A percentile compares a stretch with the other conserved stretches of the same genome.
Evolutionary conservation across 2,113 vertebrate genomes (phyloP).

Genomic region (Cryptotis parvus): DNA sequence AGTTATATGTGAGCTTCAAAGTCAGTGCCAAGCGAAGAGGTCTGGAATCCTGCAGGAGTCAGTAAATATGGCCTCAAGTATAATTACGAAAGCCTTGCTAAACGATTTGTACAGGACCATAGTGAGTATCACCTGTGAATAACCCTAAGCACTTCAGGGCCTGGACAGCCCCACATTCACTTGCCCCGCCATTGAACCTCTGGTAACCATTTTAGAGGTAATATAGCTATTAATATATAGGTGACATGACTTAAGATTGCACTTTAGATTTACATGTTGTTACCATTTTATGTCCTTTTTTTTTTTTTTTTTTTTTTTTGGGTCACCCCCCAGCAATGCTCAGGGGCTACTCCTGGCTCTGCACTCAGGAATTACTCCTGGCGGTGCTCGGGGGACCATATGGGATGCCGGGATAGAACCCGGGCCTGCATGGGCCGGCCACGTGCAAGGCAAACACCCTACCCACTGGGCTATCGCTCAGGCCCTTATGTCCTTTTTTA

Average conservation of each 20-base stretch:
- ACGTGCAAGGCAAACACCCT: too few relatives aligned
- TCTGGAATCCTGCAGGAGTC: background rate
- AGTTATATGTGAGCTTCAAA: background rate
- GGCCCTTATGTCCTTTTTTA: background rate
- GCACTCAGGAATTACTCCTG: too few relatives aligned
- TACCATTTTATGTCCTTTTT: background rate
- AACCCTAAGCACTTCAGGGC: too few relatives aligned
- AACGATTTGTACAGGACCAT: background rate
- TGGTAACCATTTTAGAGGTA: background rate
- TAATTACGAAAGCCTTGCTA: background rate
- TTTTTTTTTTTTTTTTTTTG: too few relatives aligned
- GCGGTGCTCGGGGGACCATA: too few relatives aligned
- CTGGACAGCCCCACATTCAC: too few relatives aligned
- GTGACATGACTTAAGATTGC: conserved; percentile 4
- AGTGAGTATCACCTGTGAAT: background rate
- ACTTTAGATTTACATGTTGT: background rate
- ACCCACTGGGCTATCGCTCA: too few relatives aligned
- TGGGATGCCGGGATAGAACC: too few relatives aligned
- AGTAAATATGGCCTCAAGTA: background rate
- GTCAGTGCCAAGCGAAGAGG: background rate
- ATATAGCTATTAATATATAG: background rate
- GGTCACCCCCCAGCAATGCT: too few relatives aligned
- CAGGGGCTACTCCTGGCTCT: too few relatives aligned
- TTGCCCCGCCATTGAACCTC: too few relatives aligned
- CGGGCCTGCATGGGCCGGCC: too few relatives aligned